Evolutionary conservation across 2,888 invertebrate genomes (phyloP).

Genomic region (Coremacera marginata): DNA sequence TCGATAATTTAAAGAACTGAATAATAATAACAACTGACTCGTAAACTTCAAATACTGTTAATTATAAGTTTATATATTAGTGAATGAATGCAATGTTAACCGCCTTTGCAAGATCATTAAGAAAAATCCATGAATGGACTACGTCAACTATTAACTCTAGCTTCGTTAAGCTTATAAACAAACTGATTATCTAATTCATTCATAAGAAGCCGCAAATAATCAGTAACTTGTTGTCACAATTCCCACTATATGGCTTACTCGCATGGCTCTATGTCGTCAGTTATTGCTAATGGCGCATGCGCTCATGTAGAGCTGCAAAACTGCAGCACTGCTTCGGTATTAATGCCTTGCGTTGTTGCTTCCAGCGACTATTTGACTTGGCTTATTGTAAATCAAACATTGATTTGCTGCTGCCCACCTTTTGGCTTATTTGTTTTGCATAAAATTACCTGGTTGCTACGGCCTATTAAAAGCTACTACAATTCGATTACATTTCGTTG

Average conservation of each 20-base stretch:
- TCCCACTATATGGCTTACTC: not conserved
- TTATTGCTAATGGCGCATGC: not conserved
- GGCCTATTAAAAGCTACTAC: too few species aligned
- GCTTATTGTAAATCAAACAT: too few species aligned
- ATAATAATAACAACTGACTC: not conserved
- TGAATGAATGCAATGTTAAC: not conserved
- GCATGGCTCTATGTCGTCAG: not conserved
- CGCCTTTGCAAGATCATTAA: not conserved
- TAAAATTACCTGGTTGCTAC: too few species aligned
- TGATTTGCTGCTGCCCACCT: too few species aligned
- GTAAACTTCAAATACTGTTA: too few species aligned
- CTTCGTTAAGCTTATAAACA: slow-evolving; percentile 2
- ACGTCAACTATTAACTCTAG: not conserved
- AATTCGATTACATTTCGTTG: too few species aligned
- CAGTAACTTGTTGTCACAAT: too few species aligned
- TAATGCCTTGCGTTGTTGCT: too few species aligned
- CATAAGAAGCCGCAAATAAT: not conserved
- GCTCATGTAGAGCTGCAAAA: too few species aligned
- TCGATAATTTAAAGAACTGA: not conserved
- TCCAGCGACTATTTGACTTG: too few species aligned
- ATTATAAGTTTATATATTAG: not conserved
- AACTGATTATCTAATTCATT: slow-evolving; percentile 7
- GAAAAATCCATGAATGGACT: slow-evolving; percentile 24
- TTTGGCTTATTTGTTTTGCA: too few species aligned
- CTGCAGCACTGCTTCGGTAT: too few species aligned